Evolutionary conservation across 1,140 invertebrate genomes (phyloP).

Genomic region (Bombus picipes): DNA sequence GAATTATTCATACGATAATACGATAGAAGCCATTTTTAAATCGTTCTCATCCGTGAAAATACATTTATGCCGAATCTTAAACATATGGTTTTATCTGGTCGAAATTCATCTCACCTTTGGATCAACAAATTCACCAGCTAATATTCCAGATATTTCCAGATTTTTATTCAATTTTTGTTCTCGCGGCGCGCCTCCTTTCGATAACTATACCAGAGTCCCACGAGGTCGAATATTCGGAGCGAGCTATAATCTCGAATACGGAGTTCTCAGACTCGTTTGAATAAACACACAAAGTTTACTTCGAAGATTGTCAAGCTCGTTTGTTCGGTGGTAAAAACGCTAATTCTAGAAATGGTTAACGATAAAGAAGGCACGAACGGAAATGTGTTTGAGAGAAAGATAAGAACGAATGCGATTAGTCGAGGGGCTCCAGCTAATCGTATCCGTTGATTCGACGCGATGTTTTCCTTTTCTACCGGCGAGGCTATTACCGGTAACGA

Average conservation of each 20-base stretch:
- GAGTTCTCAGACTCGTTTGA: not conserved
- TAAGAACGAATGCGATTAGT: not conserved
- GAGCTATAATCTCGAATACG: not conserved
- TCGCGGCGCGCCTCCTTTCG: not conserved
- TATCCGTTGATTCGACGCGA: not conserved
- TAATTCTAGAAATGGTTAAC: not conserved
- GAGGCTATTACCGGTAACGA: conserved; percentile 16
- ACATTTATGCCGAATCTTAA: not conserved
- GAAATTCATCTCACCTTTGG: not conserved
- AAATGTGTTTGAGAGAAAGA: not conserved
- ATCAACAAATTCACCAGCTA: not conserved
- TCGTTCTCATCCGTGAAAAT: conserved; percentile 5
- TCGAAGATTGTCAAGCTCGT: not conserved
- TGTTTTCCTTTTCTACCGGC: not conserved
- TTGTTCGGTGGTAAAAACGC: not conserved
- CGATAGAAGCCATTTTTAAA: conserved; percentile 4
- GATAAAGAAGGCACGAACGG: not conserved
- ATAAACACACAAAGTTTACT: not conserved
- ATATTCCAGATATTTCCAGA: not conserved
- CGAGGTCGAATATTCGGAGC: not conserved
- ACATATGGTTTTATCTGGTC: not conserved
- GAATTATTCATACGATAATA: conserved; percentile 19
- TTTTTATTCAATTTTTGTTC: not conserved
- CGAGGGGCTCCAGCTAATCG: not conserved
- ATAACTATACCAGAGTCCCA: not conserved